A percentile compares a stretch with the other conserved stretches of the same genome.
Conservation (phyloP, 2,113 vertebrate genomes). For the Trematomus loennbergii region DNA sequence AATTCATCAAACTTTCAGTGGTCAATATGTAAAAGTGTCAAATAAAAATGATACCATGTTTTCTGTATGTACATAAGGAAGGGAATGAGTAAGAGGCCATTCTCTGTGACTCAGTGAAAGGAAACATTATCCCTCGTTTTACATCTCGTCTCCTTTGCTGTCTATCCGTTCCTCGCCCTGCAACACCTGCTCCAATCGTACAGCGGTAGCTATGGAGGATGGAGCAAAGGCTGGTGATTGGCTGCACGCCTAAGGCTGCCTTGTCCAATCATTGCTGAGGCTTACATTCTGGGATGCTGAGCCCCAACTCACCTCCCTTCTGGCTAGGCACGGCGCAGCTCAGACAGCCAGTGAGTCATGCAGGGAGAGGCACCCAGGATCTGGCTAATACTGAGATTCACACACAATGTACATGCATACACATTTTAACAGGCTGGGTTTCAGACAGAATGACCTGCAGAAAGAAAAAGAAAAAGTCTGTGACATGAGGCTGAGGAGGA, state of each 20-base stretch:
- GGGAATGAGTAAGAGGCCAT: not conserved
- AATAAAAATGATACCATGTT: not conserved
- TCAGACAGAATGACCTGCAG: slow-evolving; percentile 22
- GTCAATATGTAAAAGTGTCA: not conserved
- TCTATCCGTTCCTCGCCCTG: slow-evolving; percentile 73
- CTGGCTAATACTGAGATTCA: slow-evolving; percentile 41
- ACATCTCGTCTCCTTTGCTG: slow-evolving; percentile 17
- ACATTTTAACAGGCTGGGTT: slow-evolving; percentile 7
- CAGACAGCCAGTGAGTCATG: slow-evolving; percentile 78
- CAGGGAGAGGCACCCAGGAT: slow-evolving; percentile 65
- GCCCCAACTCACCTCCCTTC: slow-evolving; percentile 61
- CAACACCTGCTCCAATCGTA: slow-evolving; percentile 84
- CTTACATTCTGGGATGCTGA: slow-evolving; percentile 68
- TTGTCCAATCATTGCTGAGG: slow-evolving; percentile 69
- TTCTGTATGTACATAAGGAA: not conserved
- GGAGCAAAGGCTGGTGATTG: slow-evolving; percentile 68
- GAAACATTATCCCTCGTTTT: slow-evolving; percentile 24
- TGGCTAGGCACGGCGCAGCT: slow-evolving; percentile 49
- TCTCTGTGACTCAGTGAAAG: slow-evolving; percentile 31
- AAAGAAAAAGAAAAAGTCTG: not conserved
- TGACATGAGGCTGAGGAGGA: not conserved
- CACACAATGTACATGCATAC: slow-evolving; percentile 22
- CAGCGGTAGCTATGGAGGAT: slow-evolving; percentile 69
- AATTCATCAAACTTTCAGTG: too few species aligned
- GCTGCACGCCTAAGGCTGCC: slow-evolving; percentile 62